Percentiles rank a stretch among this genome's conserved stretches.
These are phyloP conservation scores for Oscarella lobularis DNA, from an alignment of 37 sponge, comb jelly and placozoan species.

Conservation along the genomic window DNA sequence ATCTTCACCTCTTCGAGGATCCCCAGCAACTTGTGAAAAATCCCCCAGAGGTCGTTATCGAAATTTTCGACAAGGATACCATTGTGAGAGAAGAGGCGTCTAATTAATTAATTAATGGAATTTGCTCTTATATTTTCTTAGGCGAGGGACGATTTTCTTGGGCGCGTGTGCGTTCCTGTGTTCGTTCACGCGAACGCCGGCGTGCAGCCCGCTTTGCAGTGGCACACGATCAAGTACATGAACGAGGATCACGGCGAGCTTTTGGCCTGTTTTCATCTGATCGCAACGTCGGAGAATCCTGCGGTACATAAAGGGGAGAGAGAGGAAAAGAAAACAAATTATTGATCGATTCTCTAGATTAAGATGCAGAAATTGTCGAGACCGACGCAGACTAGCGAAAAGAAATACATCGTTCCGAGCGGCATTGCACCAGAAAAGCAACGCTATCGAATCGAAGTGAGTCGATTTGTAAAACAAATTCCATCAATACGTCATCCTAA, in stretches of 20 bases:
- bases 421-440: conserved; percentile 85
- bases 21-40: conserved; percentile 33
- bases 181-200: conserved; percentile 31
- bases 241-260: conserved; percentile 68
- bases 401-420: conserved; percentile 55
- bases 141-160: conserved; percentile 87
- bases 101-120: conserved; percentile 1
- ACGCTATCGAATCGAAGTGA: conserved; percentile 83
- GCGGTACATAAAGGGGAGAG: too few relatives aligned
- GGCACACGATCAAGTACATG: conserved; percentile 56
- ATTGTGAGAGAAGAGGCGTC: too few relatives aligned
- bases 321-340: too few relatives aligned
- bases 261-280: conserved; percentile 84
- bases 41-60: conserved; percentile 61
- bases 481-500: too few relatives aligned
- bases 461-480: too few relatives aligned
- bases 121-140: conserved; percentile 1
- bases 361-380: neutral
- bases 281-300: conserved; percentile 9
- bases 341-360: too few relatives aligned
- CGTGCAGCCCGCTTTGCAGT: conserved; percentile 47
- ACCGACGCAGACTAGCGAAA: neutral
- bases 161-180: conserved; percentile 30
- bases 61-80: conserved; percentile 89
- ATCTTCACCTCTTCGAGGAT: conserved; percentile 72